Conservation (phyloP, 2,888 invertebrate genomes). For the Leptinotarsa rubiginosa region DNA sequence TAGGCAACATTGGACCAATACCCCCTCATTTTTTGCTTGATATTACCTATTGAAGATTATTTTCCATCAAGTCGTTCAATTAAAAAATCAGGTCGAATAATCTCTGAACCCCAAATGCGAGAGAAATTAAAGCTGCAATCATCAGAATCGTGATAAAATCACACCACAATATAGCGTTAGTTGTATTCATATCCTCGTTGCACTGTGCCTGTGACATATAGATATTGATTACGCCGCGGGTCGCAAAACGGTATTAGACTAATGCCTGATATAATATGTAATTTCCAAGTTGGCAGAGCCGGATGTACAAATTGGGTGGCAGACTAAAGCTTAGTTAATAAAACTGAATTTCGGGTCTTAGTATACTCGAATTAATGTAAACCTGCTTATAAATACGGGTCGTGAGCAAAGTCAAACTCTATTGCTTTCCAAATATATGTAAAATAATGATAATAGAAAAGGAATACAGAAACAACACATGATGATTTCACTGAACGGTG, state of each 20-base stretch:
- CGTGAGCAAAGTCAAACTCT: neutral
- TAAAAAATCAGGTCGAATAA: no score
- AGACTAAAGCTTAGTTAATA: constrained; percentile 34
- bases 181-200: neutral
- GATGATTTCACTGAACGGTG: no score
- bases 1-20: no score
- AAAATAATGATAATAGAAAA: neutral
- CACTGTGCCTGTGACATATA: neutral
- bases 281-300: constrained; percentile 26
- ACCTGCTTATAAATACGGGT: neutral
- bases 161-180: neutral
- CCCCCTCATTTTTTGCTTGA: no score
- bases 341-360: constrained; percentile 34
- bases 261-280: constrained; percentile 35
- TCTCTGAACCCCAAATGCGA: no score
- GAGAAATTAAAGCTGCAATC: no score
- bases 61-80: no score
- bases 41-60: no score
- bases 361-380: constrained; percentile 30
- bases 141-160: no score
- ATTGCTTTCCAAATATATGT: neutral
- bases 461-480: neutral
- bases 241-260: constrained; percentile 29
- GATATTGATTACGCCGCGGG: constrained; percentile 2
- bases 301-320: constrained; percentile 31